Base-by-base conservation (phyloP, 1,140 invertebrate genomes). In the Scaptomyza hsui region DNA sequence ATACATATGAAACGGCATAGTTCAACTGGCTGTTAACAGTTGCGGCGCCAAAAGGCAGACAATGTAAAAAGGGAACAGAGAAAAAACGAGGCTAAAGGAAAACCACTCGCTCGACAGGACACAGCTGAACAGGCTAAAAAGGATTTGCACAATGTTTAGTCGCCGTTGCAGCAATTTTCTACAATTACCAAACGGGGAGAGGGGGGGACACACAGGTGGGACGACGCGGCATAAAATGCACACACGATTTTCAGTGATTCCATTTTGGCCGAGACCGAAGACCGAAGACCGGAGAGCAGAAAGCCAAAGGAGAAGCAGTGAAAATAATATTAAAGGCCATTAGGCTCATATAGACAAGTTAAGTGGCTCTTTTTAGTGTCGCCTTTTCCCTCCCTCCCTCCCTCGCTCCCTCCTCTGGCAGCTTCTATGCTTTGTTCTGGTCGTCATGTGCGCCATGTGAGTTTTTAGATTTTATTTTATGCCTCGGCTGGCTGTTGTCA, bases 291-390 rank as follows among this genome's bases (percentile, higher is more conserved):
- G 60, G 75, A 80, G 70, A 9, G 35, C 48, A 41, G 51, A 39
- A 55, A 41, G 60, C 53, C 67, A 67, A 78, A 80, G 70, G 63
- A 80, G 75, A 62, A 83, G 77, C 75, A 74, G 80, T 81, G 80
- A 89, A 79, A 86, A 86, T 79, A 89, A 90, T 90, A 89, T 83
- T 90, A 90, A 83, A 90, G 88, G 76, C 79, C 88, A 90, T 90
- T 90, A 90, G 82, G 88, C 88, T 83, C 88, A 88, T 88, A 90
- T 88, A 90, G 88, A 90, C 88, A 90, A 90, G 88, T 83, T 90
- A 90, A 90, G 88, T 90, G 88, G 88, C 88, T 90, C 65, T 74
- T 77, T 72, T 78, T 75, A 78, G 76, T 78, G 68, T 59, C 67
- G 59, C 52, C 35, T 29, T 9, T 53, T 29, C 16, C 12, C 24